phyloP scores from a whole-genome alignment of 2,113 vertebrate genomes.

The Brachyistius frenatus region DNA sequence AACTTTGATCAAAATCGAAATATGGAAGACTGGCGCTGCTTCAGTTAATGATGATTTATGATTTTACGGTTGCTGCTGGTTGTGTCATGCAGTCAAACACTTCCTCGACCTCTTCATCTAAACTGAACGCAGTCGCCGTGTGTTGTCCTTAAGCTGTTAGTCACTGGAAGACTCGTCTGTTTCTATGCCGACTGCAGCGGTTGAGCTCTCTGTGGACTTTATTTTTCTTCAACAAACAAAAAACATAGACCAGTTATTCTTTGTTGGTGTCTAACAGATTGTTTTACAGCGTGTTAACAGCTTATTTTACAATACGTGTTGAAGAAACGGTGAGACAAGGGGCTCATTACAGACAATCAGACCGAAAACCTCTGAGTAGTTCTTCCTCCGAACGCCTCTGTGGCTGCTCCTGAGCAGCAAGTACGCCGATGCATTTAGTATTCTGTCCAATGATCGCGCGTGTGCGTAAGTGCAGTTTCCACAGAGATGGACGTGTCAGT shows the following conservation, averaged over 20 bases:
- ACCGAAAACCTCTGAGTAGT: neutral
- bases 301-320: neutral
- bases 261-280: neutral
- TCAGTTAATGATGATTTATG: neutral
- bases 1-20: too few relatives aligned
- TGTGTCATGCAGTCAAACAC: neutral
- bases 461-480: conserved; percentile 70
- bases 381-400: neutral
- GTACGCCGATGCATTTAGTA: conserved; percentile 38
- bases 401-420: conserved; percentile 11
- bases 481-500: conserved; percentile 79
- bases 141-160: neutral
- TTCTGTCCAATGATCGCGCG: conserved; percentile 55
- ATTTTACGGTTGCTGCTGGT: neutral
- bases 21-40: too few relatives aligned
- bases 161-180: neutral
- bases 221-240: neutral
- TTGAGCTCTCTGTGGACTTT: neutral
- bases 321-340: neutral
- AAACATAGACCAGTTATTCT: neutral
- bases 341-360: conserved; percentile 12
- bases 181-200: neutral
- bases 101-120: neutral
- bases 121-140: neutral
- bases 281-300: neutral